Percentiles rank a stretch among this genome's conserved stretches.
phyloP scores from a whole-genome alignment of 2,888 invertebrate genomes.

The Diabrotica balteata region DNA sequence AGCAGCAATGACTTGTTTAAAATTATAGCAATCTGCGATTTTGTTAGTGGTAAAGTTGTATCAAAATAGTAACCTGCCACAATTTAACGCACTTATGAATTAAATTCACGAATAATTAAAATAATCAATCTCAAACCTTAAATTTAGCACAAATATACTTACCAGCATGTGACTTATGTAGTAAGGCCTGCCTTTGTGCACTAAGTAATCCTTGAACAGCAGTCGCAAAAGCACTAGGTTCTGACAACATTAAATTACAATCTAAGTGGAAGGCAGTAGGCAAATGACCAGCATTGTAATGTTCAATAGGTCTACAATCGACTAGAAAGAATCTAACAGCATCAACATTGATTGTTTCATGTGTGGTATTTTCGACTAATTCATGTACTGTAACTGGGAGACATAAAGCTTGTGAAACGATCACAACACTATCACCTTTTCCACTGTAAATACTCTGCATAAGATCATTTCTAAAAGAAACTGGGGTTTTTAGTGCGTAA shows the following conservation, averaged over 20 bases:
- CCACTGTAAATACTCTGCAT: conserved; percentile 67
- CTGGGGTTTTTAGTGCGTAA: conserved; percentile 91
- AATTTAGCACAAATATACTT: conserved; percentile 13
- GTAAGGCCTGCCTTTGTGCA: conserved; percentile 87
- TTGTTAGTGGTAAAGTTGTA: neutral
- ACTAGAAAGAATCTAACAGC: conserved; percentile 88
- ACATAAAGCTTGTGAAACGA: conserved; percentile 86
- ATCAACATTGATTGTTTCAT: conserved; percentile 69
- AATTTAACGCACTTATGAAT: no score
- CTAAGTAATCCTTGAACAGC: conserved; percentile 91
- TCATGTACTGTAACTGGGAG: conserved; percentile 96
- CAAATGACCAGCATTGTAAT: conserved; percentile 96
- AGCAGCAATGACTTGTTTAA: no score
- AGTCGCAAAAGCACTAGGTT: conserved; percentile 92
- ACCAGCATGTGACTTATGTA: conserved; percentile 83
- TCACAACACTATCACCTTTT: conserved; percentile 43
- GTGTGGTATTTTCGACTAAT: conserved; percentile 81
- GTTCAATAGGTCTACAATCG: conserved; percentile 95
- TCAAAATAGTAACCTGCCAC: no score
- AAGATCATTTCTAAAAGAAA: conserved; percentile 87
- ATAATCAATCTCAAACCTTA: neutral
- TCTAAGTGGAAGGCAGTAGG: conserved; percentile 98
- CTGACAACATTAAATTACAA: conserved; percentile 95
- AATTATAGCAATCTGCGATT: neutral
- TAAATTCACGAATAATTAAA: neutral